Percentiles rank a stretch among this genome's conserved stretches.
phyloP scores from a whole-genome alignment of 2,113 vertebrate species.

The Microcebus tavaratra region DNA sequence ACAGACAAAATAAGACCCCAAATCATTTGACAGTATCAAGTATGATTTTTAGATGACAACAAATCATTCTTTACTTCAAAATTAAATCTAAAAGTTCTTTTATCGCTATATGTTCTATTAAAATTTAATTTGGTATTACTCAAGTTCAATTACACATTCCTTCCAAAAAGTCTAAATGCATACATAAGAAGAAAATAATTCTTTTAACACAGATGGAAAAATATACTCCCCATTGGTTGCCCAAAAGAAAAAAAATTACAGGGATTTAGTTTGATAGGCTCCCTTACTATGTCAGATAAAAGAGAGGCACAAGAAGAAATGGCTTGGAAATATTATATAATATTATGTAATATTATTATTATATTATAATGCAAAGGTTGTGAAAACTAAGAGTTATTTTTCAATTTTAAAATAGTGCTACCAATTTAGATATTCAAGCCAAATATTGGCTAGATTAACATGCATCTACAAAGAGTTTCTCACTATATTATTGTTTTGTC shows the following conservation, averaged over 20 bases:
- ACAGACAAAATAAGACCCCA: slow-evolving; percentile 59
- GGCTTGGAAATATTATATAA: neutral
- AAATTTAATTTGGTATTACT: slow-evolving; percentile 31
- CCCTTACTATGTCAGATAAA: neutral
- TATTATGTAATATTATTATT: neutral
- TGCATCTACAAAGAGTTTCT: neutral
- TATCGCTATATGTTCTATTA: slow-evolving; percentile 36
- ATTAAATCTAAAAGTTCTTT: slow-evolving; percentile 32
- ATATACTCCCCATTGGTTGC: neutral
- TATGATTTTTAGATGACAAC: slow-evolving; percentile 61
- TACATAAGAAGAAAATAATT: neutral
- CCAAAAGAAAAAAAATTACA: neutral
- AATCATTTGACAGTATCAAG: slow-evolving; percentile 35
- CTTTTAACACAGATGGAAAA: slow-evolving; percentile 11
- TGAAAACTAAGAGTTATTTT: neutral
- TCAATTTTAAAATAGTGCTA: slow-evolving; percentile 13
- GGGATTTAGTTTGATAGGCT: neutral
- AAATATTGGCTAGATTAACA: neutral
- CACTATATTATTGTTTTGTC: neutral
- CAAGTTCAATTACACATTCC: neutral
- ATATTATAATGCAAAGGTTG: neutral
- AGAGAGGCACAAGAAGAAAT: neutral
- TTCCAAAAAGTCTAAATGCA: neutral
- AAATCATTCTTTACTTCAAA: slow-evolving; percentile 59
- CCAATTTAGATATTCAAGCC: neutral